Evolutionary conservation across 2,797 vertebrate species (phyloP), one percentile per base, ranked within the genome.

Genomic region (Anguilla megastoma): DNA sequence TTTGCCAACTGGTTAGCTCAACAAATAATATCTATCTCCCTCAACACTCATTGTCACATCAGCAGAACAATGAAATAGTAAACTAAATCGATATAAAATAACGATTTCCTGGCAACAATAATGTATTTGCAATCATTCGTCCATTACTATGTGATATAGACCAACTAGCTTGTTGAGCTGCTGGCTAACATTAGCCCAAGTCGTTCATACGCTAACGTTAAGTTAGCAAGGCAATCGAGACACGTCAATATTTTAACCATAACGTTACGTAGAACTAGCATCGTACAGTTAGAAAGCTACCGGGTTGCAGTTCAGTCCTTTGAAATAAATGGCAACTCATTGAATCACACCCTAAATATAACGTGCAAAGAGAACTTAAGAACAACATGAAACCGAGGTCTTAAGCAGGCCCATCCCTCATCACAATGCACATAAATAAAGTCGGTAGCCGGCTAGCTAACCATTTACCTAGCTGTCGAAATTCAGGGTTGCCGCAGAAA

Each of bases 291-390:
- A 50, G 45, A 1, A 24, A 50, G 21, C 80, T 2, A 50, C 2
- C 45, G 8, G 45, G 36, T 48, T n/a, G 45, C 21, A 36, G 36
- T 41, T 50, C 18, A 18, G 10, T 9, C 21, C 3, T 1, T n/a
- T 63, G 21, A 84, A 76, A 79, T 60, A 85, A 85, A 33, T 58
- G 69, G 69, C 87, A 71, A 88, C n/a, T 79, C 84, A 85, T 36
- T 85, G 41, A 52, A 85, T 85, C 84, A 50, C 87, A 88, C 50
- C 66, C 83, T 18, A 24, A 50, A 84, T n/a, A n/a, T 30, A 56
- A 30, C 21, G 82, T 27, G 48, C 4, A 3, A 84, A 84, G 83
- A 54, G 4, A 84, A 84, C 83, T 84, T 54, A 84, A n/a, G 52
- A 84, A 58, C 83, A 82, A 82, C 50, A 82, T 50, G 16, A 50